Evolutionary conservation across 2,888 invertebrate species (phyloP).

Genomic region (Thyatira batis): DNA sequence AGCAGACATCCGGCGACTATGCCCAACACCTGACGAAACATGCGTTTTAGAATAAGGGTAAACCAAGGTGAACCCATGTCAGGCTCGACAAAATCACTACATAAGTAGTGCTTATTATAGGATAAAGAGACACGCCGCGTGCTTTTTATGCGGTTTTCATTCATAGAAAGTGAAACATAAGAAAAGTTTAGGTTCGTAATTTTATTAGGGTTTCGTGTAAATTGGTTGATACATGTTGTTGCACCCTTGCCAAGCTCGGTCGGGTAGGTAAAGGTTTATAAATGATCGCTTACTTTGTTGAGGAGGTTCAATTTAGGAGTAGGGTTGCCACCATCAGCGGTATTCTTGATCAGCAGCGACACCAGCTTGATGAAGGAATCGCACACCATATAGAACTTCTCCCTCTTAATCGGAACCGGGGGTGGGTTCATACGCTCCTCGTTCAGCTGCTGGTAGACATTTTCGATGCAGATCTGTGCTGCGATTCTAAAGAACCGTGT

Average conservation of each 20-base stretch:
- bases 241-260: too few species aligned
- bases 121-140: too few species aligned
- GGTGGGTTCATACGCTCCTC: conserved; percentile 87
- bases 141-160: too few species aligned
- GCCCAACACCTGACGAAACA: conserved; percentile 84
- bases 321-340: conserved; percentile 94
- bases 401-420: conserved; percentile 85
- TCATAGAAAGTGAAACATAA: too few species aligned
- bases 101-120: too few species aligned
- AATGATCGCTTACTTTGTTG: conserved; percentile 92
- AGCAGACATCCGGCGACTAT: conserved; percentile 97
- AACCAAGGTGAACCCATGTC: neutral
- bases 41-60: conserved; percentile 2
- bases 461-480: conserved; percentile 97
- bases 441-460: conserved; percentile 92
- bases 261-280: too few species aligned
- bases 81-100: too few species aligned
- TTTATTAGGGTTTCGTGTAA: too few species aligned
- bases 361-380: conserved; percentile 98
- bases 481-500: conserved; percentile 98
- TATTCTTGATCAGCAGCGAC: conserved; percentile 96
- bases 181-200: too few species aligned
- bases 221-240: too few species aligned
- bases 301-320: conserved; percentile 98
- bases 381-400: conserved; percentile 96